Percentiles rank a stretch among this genome's conserved stretches.
Evolutionary conservation across 2,797 vertebrate species (phyloP).

Genomic region (Dendrocincla tyrannina): DNA sequence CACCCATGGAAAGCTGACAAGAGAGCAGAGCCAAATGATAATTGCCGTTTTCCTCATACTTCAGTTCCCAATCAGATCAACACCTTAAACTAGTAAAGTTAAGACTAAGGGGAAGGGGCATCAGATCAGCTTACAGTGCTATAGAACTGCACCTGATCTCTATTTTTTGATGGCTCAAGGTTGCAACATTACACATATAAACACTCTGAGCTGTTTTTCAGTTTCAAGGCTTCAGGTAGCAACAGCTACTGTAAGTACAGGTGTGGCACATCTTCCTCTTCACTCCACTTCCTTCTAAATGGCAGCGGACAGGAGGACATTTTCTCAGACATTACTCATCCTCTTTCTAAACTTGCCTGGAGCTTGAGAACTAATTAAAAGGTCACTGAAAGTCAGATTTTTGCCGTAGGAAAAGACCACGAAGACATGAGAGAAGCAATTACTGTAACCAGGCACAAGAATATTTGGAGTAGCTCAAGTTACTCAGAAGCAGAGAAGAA

Average conservation of each 20-base stretch:
- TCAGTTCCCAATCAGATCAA: neutral
- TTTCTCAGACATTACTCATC: conserved; percentile 32
- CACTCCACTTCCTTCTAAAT: conserved; percentile 10
- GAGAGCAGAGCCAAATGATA: neutral
- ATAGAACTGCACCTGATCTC: neutral
- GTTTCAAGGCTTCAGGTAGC: neutral
- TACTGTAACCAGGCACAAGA: neutral
- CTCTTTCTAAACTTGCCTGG: conserved; percentile 15
- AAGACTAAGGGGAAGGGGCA: neutral
- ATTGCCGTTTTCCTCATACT: neutral
- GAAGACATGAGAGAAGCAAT: neutral
- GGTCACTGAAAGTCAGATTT: conserved; percentile 19
- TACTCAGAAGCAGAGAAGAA: neutral
- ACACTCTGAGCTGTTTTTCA: neutral
- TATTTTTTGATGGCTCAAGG: neutral
- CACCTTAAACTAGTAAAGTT: neutral
- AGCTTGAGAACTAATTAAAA: conserved; percentile 5
- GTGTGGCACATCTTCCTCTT: conserved; percentile 53
- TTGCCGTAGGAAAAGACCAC: neutral
- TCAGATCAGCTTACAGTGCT: neutral
- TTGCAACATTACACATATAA: neutral
- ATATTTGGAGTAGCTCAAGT: neutral
- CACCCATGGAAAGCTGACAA: rapidly evolving
- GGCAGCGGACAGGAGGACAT: neutral
- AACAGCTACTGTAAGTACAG: conserved; percentile 11